phyloP scores from a whole-genome alignment of 2,113 vertebrate genomes.

The Cyphomyrus discorhynchus region DNA sequence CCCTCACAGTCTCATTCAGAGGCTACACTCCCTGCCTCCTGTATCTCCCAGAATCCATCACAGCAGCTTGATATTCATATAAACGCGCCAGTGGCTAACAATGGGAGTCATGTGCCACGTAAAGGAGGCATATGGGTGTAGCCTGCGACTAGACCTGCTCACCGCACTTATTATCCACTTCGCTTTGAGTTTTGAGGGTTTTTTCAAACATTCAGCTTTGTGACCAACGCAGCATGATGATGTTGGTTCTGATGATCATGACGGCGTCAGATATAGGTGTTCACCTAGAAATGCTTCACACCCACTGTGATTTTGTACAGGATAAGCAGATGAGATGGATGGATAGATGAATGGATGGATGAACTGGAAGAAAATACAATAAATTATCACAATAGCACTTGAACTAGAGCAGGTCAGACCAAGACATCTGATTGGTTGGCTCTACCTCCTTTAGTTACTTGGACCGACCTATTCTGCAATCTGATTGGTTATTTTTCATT shows the following conservation, averaged over 20 bases:
- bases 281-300: neutral
- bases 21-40: neutral
- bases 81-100: neutral
- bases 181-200: neutral
- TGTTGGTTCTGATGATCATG: neutral
- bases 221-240: neutral
- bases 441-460: too few species aligned
- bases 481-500: too few species aligned
- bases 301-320: neutral
- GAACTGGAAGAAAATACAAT: neutral
- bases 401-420: neutral
- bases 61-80: neutral
- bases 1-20: neutral
- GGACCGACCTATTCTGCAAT: too few species aligned
- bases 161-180: neutral
- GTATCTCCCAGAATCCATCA: neutral
- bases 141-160: neutral
- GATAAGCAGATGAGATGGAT: neutral
- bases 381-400: neutral
- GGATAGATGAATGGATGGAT: neutral
- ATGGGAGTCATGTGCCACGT: neutral
- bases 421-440: too few species aligned
- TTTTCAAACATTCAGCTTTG: neutral
- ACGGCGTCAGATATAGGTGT: neutral
- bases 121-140: neutral